Conservation (phyloP, 2,797 vertebrate species). For the Hirundo rustica region DNA sequence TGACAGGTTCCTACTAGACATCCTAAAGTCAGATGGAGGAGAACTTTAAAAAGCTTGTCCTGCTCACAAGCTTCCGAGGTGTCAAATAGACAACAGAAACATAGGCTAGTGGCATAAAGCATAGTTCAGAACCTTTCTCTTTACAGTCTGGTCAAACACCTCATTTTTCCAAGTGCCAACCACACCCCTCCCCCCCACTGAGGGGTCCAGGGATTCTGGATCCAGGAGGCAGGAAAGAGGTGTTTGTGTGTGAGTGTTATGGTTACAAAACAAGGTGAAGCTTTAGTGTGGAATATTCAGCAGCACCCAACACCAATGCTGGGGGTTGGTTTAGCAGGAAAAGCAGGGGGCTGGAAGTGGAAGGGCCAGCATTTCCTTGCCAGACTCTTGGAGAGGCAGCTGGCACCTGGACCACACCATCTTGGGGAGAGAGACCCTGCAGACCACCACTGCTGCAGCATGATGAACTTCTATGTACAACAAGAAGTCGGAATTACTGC, state of each 20-base stretch:
- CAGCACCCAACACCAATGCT: neutral
- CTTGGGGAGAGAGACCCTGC: neutral
- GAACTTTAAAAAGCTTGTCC: neutral
- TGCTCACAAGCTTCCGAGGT: neutral
- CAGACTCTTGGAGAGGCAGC: neutral
- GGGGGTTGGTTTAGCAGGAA: neutral
- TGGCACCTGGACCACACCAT: neutral
- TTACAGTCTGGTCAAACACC: neutral
- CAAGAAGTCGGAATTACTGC: neutral
- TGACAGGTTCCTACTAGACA: neutral
- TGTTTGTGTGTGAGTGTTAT: accelerated
- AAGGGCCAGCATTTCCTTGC: neutral
- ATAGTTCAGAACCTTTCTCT: neutral
- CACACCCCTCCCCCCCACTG: neutral
- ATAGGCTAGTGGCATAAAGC: neutral
- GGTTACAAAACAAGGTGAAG: neutral
- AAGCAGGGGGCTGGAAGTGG: neutral
- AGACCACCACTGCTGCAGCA: accelerated
- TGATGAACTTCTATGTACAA: neutral
- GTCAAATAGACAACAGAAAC: neutral
- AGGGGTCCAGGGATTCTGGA: neutral
- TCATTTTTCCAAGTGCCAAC: neutral
- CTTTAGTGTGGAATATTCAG: neutral
- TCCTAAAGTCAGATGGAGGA: neutral
- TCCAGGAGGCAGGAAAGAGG: neutral